Evolutionary conservation across 2,113 vertebrate genomes (phyloP).

Genomic region (Daboia siamensis): DNA sequence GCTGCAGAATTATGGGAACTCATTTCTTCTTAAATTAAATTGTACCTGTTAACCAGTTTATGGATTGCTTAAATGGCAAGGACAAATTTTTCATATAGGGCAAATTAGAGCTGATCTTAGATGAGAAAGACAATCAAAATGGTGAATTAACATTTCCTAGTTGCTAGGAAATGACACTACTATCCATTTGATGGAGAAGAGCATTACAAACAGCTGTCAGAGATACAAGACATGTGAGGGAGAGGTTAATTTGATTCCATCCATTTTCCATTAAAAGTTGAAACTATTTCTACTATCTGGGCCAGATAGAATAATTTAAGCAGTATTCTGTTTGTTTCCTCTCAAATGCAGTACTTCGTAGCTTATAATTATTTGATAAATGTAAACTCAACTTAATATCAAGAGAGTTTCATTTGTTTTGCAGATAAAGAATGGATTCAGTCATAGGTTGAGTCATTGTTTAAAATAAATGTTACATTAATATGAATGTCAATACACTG

Average conservation of each 20-base stretch:
- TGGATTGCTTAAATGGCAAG: conserved; percentile 18
- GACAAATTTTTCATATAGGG: conserved; percentile 49
- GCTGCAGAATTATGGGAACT: not conserved
- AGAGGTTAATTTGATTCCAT: conserved; percentile 71
- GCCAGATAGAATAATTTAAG: conserved; percentile 36
- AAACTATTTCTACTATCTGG: conserved; percentile 67
- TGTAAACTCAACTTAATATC: not conserved
- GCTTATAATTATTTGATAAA: conserved; percentile 26
- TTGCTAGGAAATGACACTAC: conserved; percentile 68
- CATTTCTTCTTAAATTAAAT: conserved; percentile 4
- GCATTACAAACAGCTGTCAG: conserved; percentile 53
- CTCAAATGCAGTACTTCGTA: conserved; percentile 22
- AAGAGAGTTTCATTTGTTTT: conserved; percentile 1
- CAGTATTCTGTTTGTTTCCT: conserved; percentile 25
- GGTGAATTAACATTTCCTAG: conserved; percentile 71
- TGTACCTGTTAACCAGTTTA: not conserved
- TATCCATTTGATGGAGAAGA: conserved; percentile 50
- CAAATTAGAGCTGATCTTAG: conserved; percentile 50
- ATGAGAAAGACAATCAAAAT: conserved; percentile 60
- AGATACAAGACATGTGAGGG: conserved; percentile 55
- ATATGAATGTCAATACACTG: not conserved
- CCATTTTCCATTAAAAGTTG: conserved; percentile 64
- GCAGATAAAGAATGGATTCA: conserved; percentile 18
- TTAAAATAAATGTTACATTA: conserved; percentile 12
- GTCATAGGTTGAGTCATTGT: not conserved